Percentiles rank a stretch among this genome's conserved stretches.
Conservation (phyloP, 2,888 invertebrate genomes). For the Tetrapedia diversipes region DNA sequence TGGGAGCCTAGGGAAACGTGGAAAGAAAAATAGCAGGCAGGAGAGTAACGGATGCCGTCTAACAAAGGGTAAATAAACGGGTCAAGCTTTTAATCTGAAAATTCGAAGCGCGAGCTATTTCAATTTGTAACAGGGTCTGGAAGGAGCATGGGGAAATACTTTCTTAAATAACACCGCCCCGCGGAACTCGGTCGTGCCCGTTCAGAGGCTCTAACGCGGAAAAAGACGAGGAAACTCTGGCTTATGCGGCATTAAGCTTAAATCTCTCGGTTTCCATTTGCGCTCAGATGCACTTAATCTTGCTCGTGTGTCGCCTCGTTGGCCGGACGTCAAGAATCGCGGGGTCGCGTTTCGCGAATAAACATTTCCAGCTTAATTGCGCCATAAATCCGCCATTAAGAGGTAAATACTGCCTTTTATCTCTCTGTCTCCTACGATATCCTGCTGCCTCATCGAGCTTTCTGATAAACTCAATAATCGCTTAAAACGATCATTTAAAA, state of each 20-base stretch:
- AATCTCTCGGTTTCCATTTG: conserved; percentile 69
- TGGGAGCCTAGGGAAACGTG: no score
- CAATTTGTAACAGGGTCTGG: conserved; percentile 66
- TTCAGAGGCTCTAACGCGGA: conserved; percentile 33
- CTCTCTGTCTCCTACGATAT: not conserved
- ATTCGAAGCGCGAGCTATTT: conserved; percentile 63
- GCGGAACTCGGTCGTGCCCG: conserved; percentile 26
- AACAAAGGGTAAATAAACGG: conserved; percentile 45
- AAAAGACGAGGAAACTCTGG: conserved; percentile 52
- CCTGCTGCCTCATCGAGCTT: not conserved
- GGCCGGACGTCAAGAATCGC: conserved; percentile 33
- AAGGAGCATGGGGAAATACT: conserved; percentile 55
- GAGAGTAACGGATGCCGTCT: conserved; percentile 29
- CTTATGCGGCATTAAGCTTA: conserved; percentile 66
- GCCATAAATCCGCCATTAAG: not conserved
- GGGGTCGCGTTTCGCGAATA: not conserved
- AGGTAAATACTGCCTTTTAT: not conserved
- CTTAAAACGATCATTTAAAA: not conserved
- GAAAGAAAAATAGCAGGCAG: conserved; percentile 19
- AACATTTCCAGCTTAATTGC: conserved; percentile 19
- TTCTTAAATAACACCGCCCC: conserved; percentile 66
- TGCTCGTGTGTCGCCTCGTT: conserved; percentile 29
- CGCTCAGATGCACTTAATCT: conserved; percentile 69
- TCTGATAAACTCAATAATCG: not conserved
- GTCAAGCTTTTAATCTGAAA: conserved; percentile 68